Evolutionary conservation across 2,888 invertebrate genomes (phyloP).

Genomic region (Prostheceraeus crozeri): DNA sequence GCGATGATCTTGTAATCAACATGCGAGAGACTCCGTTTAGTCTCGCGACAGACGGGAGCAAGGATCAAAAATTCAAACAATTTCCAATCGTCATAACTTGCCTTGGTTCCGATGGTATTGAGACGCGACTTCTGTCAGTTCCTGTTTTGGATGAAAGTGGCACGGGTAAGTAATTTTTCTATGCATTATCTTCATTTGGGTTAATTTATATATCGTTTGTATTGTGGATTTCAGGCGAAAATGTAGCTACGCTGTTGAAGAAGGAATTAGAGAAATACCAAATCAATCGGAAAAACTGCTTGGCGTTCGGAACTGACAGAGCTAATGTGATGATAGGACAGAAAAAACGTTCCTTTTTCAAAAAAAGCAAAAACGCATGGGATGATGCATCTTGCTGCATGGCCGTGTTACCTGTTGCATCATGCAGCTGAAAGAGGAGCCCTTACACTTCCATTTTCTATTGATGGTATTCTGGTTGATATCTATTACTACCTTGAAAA

Average conservation of each 20-base stretch:
- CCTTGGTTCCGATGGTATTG: slow-evolving; percentile 2
- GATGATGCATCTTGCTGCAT: slow-evolving; percentile 38
- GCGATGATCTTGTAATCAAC: neutral
- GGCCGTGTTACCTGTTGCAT: slow-evolving; percentile 40
- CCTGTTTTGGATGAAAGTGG: slow-evolving; percentile 29
- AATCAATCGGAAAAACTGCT: slow-evolving; percentile 36
- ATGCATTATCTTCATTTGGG: neutral
- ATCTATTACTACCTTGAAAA: slow-evolving; percentile 36
- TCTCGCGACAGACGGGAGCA: slow-evolving; percentile 33
- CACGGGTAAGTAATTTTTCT: slow-evolving; percentile 28
- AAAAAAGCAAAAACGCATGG: slow-evolving; percentile 41
- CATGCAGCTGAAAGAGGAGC: slow-evolving; percentile 40
- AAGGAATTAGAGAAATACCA: slow-evolving; percentile 29
- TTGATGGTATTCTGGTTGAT: slow-evolving; percentile 32
- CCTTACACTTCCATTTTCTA: slow-evolving; percentile 25
- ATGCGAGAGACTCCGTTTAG: neutral
- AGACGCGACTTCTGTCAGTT: slow-evolving; percentile 29
- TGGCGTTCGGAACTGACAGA: slow-evolving; percentile 35
- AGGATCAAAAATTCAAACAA: slow-evolving; percentile 27
- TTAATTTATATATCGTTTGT: slow-evolving; percentile 14
- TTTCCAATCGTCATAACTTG: slow-evolving; percentile 34
- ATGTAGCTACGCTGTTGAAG: slow-evolving; percentile 25
- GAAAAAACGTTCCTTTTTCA: slow-evolving; percentile 37
- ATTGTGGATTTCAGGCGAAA: neutral
- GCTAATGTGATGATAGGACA: slow-evolving; percentile 38